Evolutionary conservation across 2,797 vertebrate genomes (phyloP).

Genomic region (Sebastes trivittatus): DNA sequence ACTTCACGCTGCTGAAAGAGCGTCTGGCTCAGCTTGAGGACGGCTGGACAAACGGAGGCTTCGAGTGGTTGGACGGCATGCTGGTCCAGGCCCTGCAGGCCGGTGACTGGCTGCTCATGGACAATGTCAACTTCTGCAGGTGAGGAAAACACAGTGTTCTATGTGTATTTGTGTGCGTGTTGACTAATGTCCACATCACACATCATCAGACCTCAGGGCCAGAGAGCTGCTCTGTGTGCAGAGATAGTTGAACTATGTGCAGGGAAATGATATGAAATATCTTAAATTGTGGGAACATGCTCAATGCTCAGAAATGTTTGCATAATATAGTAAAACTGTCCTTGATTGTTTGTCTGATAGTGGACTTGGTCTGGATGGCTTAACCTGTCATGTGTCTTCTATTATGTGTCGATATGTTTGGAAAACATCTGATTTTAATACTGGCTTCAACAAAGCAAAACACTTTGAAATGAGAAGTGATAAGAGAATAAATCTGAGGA

Average conservation of each 20-base stretch:
- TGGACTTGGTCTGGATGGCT: no score
- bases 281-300: background rate
- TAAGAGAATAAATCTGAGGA: background rate
- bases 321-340: no score
- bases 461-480: background rate
- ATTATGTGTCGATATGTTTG: background rate
- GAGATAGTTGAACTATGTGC: background rate
- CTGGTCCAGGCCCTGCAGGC: conserved; percentile 91
- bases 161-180: background rate
- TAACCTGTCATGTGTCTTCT: no score
- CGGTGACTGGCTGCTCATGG: conserved; percentile 98
- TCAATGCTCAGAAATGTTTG: no score
- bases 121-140: conserved; percentile 99
- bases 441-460: background rate
- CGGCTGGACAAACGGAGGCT: conserved; percentile 88
- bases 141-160: conserved; percentile 59
- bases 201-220: background rate
- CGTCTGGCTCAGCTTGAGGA: conserved; percentile 87
- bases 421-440: background rate
- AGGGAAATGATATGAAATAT: background rate
- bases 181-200: background rate
- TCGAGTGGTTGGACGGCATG: conserved; percentile 97
- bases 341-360: no score
- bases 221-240: background rate
- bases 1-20: conserved; percentile 89